Evolutionary conservation across 2,888 invertebrate species (phyloP), one percentile per base, ranked within the genome.

Genomic region (Drosophila austrosaltans): DNA sequence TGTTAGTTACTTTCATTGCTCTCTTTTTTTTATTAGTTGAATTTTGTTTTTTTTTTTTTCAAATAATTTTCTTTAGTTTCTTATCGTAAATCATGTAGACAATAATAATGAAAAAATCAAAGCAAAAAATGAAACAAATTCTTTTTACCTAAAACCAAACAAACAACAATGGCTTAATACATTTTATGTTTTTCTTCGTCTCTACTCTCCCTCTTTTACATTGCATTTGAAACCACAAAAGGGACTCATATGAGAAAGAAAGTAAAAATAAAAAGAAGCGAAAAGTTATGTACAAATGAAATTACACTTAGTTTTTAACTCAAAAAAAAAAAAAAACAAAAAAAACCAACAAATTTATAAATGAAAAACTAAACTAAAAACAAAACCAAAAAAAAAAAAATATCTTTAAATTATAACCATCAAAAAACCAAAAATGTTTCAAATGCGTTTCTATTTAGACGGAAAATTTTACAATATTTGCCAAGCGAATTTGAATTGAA

Each of bases 181-280:
- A 83, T 90, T 85, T 91, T 84, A 79, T 81, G 83, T 84, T 84
- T 83, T 87, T 86, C 90, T 86, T 86, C 90, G 90, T 91, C 90
- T 91, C 89, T 90, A 88, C 84, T 89, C 84, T 89, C 86, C 90
- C 90, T 91, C 89, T 89, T 90, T 90, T 90, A 90, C 87, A 90
- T 90, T 89, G 90, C 87, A 86, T 81, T 85, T 86, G 63, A 85
- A 74, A 85, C 83, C 77, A 87, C 87, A 86, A 88, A 90, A 90
- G 91, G 85, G 85, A 90, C 81, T 90, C 90, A 82, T 88, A 90
- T 87, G 90, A 91, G 87, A 91, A 91, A 89, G 89, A 91, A 91
- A 90, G 89, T 89, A 91, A 90, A 89, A 39, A 57, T 48, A 48
- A 48, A 39, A 90, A 90, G 86, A 91, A 90, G 84, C 88, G 81